Evolutionary conservation across 2,113 vertebrate species (phyloP).

Genomic region (Chascanopsetta lugubris): DNA sequence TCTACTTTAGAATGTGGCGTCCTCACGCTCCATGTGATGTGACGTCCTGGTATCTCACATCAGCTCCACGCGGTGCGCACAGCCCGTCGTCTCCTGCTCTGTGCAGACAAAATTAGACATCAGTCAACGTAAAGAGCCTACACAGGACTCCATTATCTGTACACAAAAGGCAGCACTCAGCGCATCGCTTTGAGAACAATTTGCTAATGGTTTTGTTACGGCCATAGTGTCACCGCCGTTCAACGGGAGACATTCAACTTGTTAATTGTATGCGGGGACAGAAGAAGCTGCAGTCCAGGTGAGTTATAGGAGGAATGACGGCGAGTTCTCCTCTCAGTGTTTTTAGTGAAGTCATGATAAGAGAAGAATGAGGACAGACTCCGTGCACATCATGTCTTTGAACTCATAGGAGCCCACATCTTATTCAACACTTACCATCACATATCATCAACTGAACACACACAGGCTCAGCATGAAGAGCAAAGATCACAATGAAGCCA

Average conservation of each 20-base stretch:
- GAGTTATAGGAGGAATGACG: constrained; percentile 15
- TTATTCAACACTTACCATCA: constrained; percentile 2
- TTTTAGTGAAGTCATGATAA: constrained; percentile 17
- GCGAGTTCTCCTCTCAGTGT: not conserved
- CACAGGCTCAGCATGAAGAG: not conserved
- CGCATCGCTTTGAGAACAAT: constrained; percentile 34
- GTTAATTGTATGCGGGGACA: constrained; percentile 32
- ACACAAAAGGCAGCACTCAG: constrained; percentile 49
- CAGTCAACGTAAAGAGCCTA: constrained; percentile 51
- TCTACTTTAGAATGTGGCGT: not conserved
- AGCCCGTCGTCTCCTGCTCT: constrained; percentile 26
- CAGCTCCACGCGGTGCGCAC: constrained; percentile 8
- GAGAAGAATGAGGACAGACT: not conserved
- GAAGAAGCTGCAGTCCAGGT: constrained; percentile 21
- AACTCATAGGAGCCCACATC: not conserved
- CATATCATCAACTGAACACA: not conserved
- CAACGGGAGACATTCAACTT: constrained; percentile 43
- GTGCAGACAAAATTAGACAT: constrained; percentile 53
- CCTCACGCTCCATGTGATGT: not conserved
- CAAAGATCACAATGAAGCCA: not conserved
- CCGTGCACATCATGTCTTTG: not conserved
- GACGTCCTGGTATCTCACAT: constrained; percentile 7
- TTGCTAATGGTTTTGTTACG: constrained; percentile 60
- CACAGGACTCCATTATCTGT: constrained; percentile 52
- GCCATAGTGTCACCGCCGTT: constrained; percentile 43